These are phyloP conservation scores for Onychostoma macrolepis DNA, from an alignment of 2,113 vertebrate genomes.

Conservation along the genomic window DNA sequence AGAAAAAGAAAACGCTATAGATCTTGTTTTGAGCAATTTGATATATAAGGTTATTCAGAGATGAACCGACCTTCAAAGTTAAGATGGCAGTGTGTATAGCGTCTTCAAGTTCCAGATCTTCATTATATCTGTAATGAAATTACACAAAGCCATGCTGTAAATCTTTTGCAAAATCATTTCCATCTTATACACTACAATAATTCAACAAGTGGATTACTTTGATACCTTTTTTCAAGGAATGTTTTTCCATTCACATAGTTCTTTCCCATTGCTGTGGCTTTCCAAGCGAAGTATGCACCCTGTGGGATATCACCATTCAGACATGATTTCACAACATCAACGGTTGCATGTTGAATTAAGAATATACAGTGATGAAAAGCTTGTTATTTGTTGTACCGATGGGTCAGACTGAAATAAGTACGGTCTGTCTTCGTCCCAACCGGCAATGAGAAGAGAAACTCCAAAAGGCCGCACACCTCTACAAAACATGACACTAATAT, in stretches of 20 bases:
- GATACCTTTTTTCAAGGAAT: conserved; percentile 96
- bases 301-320: conserved; percentile 55
- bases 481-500: neutral
- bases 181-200: neutral
- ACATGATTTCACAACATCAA: too few species aligned
- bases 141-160: neutral
- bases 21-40: neutral
- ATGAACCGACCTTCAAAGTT: conserved; percentile 87
- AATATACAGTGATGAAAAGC: neutral
- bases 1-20: conserved; percentile 38
- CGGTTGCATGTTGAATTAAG: neutral
- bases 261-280: conserved; percentile 99
- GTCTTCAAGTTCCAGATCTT: conserved; percentile 97
- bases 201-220: neutral
- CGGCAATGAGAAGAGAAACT: conserved; percentile 96
- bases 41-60: neutral
- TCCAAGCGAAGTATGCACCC: conserved; percentile 99
- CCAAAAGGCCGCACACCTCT: conserved; percentile 98
- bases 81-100: conserved; percentile 99
- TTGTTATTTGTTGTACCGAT: conserved; percentile 78
- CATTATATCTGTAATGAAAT: conserved; percentile 86
- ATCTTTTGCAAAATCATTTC: neutral
- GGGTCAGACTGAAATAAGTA: conserved; percentile 98
- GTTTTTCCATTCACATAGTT: conserved; percentile 99
- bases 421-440: conserved; percentile 96